A percentile compares a stretch with the other conserved stretches of the same genome.
Conservation (phyloP, 2,113 vertebrate genomes). For the Protomyctophum bolini region DNA sequence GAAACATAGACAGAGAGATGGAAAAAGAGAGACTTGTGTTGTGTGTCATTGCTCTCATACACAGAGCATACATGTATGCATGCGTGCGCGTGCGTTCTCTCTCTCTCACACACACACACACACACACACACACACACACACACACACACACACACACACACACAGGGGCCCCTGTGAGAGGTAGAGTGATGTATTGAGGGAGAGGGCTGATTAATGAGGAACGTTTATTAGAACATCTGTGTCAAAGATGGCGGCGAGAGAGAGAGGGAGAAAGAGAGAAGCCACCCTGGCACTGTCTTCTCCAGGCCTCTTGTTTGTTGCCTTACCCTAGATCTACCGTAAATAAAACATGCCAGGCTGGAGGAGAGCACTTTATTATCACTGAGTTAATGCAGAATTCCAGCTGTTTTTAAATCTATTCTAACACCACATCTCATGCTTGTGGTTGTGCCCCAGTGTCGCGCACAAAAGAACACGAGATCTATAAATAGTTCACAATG, state of each 20-base stretch:
- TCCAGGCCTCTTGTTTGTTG: conserved; percentile 63
- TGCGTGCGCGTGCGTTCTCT: no score
- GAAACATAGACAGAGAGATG: background rate
- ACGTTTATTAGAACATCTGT: conserved; percentile 84
- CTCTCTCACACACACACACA: no score
- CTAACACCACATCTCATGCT: no score
- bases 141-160: conserved; percentile 41
- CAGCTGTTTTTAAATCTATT: background rate
- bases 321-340: conserved; percentile 71
- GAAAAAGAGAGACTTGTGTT: no score
- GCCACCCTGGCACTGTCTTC: conserved; percentile 20
- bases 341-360: conserved; percentile 72
- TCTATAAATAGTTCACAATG: no score
- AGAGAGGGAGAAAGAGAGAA: conserved; percentile 43
- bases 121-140: conserved; percentile 18
- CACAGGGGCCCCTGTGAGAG: conserved; percentile 68
- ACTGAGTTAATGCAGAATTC: conserved; percentile 27
- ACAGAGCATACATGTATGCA: no score
- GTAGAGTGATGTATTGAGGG: conserved; percentile 76
- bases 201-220: conserved; percentile 83
- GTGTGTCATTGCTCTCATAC: no score
- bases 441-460: no score
- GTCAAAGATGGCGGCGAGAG: conserved; percentile 76
- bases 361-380: conserved; percentile 65
- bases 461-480: no score